Evolutionary conservation across 2,888 invertebrate genomes (phyloP).

Genomic region (Thymelicus acteon): DNA sequence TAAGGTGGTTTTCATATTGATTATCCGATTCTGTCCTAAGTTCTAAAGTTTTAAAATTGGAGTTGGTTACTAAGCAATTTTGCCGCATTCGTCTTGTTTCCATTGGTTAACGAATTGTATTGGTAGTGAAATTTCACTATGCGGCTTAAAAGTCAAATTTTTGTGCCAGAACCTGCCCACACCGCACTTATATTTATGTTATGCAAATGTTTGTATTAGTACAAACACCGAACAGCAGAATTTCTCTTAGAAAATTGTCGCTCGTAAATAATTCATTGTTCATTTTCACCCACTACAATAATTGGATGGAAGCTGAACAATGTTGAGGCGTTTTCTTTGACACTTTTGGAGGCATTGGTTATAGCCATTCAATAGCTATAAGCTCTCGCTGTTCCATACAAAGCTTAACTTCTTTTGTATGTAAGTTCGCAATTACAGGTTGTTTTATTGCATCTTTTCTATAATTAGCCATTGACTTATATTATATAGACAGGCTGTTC

Average conservation of each 20-base stretch:
- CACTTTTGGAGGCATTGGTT: background rate
- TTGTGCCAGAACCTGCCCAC: background rate
- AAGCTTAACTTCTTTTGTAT: too few species aligned
- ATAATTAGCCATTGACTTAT: too few species aligned
- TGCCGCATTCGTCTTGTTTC: background rate
- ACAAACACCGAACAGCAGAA: slow-evolving; percentile 30
- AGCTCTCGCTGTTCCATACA: too few species aligned
- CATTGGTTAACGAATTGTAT: background rate
- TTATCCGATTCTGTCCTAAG: too few species aligned
- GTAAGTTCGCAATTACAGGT: too few species aligned
- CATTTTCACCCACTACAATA: slow-evolving; percentile 47
- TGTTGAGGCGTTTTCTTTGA: slow-evolving; percentile 4
- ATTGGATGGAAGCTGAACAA: background rate
- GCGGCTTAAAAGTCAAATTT: background rate
- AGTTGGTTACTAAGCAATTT: too few species aligned
- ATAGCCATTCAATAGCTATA: too few species aligned
- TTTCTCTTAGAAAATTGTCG: slow-evolving; percentile 53
- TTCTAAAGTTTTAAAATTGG: too few species aligned
- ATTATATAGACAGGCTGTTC: too few species aligned
- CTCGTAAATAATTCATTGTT: slow-evolving; percentile 72
- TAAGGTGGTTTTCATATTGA: too few species aligned
- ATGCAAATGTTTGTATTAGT: slow-evolving; percentile 15
- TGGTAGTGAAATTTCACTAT: background rate
- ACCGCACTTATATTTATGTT: slow-evolving; percentile 7
- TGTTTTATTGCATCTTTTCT: too few species aligned